Percentiles rank a stretch among this genome's conserved stretches.
These are phyloP conservation scores for Amblyraja radiata DNA, from an alignment of 2,797 vertebrate species.

Conservation along the genomic window DNA sequence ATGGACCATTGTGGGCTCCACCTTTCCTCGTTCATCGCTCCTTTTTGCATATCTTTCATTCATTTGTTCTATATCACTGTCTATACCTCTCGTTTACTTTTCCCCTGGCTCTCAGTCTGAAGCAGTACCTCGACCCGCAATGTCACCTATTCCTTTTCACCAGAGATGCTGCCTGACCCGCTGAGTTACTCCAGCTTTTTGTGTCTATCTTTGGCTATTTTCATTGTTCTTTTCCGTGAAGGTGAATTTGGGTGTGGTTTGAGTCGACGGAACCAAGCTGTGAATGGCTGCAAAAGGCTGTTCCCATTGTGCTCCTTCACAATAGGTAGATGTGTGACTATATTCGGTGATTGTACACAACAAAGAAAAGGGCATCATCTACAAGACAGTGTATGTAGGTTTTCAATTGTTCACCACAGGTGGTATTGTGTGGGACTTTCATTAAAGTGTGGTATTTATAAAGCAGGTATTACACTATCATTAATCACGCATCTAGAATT, in stretches of 20 bases:
- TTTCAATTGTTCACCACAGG: neutral
- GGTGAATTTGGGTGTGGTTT: neutral
- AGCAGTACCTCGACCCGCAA: too few species aligned
- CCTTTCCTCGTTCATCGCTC: too few species aligned
- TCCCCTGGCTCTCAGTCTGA: too few species aligned
- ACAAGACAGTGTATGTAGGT: neutral
- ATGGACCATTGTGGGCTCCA: too few species aligned
- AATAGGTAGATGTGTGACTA: neutral
- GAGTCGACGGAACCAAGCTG: neutral
- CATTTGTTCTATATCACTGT: too few species aligned
- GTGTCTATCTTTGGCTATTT: neutral
- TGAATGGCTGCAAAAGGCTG: neutral
- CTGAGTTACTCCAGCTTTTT: too few species aligned
- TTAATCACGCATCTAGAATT: neutral
- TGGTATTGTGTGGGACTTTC: neutral
- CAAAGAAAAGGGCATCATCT: neutral
- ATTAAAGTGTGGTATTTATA: neutral
- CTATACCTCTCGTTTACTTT: too few species aligned
- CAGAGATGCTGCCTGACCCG: too few species aligned
- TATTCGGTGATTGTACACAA: neutral
- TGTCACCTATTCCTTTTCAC: too few species aligned
- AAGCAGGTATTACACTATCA: neutral
- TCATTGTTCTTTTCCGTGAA: neutral
- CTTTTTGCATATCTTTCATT: too few species aligned
- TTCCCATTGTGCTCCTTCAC: neutral